Conservation (phyloP, 2,888 invertebrate species). For the Cremastobaeus sp. region DNA sequence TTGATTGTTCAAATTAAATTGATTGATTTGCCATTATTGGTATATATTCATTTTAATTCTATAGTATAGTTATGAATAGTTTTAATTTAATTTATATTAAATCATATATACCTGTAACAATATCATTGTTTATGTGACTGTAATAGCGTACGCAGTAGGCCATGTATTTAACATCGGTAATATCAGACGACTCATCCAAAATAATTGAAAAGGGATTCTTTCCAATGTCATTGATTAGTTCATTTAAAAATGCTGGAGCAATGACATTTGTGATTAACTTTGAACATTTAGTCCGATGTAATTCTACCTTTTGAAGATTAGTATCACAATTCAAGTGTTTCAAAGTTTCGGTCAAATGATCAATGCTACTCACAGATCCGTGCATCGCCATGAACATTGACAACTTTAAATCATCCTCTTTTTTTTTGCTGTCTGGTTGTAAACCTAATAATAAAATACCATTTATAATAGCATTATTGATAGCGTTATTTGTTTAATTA, state of each 20-base stretch:
- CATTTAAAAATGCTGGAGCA: constrained; percentile 49
- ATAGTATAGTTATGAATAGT: too few relatives aligned
- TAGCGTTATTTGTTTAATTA: neutral
- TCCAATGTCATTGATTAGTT: constrained; percentile 60
- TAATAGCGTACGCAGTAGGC: constrained; percentile 60
- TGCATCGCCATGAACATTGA: constrained; percentile 20
- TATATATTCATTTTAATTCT: too few relatives aligned
- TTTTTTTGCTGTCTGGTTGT: neutral
- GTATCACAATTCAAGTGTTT: constrained; percentile 4
- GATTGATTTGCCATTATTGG: too few relatives aligned
- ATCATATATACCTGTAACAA: too few relatives aligned
- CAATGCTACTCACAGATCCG: constrained; percentile 5
- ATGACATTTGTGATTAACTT: constrained; percentile 61
- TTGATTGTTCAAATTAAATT: too few relatives aligned
- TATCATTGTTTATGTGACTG: constrained; percentile 27
- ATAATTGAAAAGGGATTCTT: constrained; percentile 32
- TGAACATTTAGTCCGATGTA: constrained; percentile 57
- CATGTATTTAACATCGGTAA: constrained; percentile 62
- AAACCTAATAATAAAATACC: neutral
- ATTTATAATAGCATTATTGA: neutral
- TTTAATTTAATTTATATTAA: too few relatives aligned
- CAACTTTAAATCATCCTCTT: constrained; percentile 11
- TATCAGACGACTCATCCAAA: constrained; percentile 63
- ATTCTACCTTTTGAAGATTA: neutral
- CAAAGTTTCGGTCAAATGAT: constrained; percentile 14